A percentile compares a stretch with the other conserved stretches of the same genome.
phyloP scores from a whole-genome alignment of 2,113 vertebrate species.

The Mionectes macconnelli region DNA sequence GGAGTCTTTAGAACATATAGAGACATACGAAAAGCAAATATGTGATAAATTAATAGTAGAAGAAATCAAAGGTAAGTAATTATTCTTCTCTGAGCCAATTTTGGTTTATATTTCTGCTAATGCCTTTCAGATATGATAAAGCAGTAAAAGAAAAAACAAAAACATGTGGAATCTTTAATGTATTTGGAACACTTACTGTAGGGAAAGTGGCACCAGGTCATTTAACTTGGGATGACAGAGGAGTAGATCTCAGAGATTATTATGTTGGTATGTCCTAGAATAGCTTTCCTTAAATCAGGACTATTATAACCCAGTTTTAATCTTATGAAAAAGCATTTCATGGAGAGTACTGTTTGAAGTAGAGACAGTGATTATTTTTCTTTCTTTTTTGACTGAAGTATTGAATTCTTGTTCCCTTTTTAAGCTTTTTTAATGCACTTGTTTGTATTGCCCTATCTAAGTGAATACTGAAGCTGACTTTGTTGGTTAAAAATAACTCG shows the following conservation, averaged over 20 bases:
- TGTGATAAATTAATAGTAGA: slow-evolving; percentile 80
- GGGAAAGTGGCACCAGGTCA: background rate
- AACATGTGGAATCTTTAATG: background rate
- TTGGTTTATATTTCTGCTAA: background rate
- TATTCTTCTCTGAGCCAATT: background rate
- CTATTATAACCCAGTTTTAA: background rate
- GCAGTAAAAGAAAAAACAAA: background rate
- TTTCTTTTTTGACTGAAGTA: background rate
- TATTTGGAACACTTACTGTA: background rate
- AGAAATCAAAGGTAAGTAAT: slow-evolving; percentile 78
- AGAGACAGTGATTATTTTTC: background rate
- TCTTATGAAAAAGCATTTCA: background rate
- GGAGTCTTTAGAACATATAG: slow-evolving; percentile 79
- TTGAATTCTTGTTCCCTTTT: background rate
- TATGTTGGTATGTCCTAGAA: background rate
- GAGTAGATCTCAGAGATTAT: background rate
- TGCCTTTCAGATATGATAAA: background rate
- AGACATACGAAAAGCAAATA: slow-evolving; percentile 78
- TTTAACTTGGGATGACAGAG: background rate
- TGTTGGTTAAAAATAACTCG: background rate
- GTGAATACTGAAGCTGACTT: background rate
- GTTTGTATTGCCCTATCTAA: background rate
- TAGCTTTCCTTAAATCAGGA: background rate
- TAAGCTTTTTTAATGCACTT: background rate
- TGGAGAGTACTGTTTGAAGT: background rate